A percentile compares a stretch with the other conserved stretches of the same genome.
Conservation (phyloP, 2,113 vertebrate genomes). For the Nestor notabilis region DNA sequence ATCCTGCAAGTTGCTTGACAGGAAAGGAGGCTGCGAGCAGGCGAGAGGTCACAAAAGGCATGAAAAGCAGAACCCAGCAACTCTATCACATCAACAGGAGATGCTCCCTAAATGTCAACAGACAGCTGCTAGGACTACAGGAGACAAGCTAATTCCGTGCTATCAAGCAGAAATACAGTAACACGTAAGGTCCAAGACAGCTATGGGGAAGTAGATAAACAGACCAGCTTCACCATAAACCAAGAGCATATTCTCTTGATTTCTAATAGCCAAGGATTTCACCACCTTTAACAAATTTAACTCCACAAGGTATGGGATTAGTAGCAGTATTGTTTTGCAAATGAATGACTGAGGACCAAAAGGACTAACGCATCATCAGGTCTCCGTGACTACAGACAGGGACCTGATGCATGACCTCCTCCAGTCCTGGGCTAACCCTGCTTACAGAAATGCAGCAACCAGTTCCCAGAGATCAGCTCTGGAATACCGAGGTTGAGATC, state of each 20-base stretch:
- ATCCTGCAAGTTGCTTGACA: neutral
- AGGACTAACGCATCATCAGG: neutral
- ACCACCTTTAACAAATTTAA: neutral
- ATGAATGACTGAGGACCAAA: neutral
- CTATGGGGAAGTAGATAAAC: neutral
- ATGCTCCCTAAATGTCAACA: neutral
- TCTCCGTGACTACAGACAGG: neutral
- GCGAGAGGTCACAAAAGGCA: fast-evolving
- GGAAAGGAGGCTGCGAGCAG: neutral
- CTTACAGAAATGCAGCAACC: neutral
- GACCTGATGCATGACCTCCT: neutral
- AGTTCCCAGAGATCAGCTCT: neutral
- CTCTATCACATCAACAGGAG: neutral
- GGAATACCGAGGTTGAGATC: neutral
- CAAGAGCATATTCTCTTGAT: fast-evolving
- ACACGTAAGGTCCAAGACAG: neutral
- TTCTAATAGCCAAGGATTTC: neutral
- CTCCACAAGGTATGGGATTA: neutral
- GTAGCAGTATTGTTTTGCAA: neutral
- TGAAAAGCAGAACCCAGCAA: neutral
- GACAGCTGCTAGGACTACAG: neutral
- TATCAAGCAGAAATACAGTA: neutral
- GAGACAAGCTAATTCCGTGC: neutral
- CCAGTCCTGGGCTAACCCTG: neutral
- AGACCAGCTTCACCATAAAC: neutral